Base-by-base conservation (phyloP, 2,888 invertebrate genomes). In the Drosophila basisetae region DNA sequence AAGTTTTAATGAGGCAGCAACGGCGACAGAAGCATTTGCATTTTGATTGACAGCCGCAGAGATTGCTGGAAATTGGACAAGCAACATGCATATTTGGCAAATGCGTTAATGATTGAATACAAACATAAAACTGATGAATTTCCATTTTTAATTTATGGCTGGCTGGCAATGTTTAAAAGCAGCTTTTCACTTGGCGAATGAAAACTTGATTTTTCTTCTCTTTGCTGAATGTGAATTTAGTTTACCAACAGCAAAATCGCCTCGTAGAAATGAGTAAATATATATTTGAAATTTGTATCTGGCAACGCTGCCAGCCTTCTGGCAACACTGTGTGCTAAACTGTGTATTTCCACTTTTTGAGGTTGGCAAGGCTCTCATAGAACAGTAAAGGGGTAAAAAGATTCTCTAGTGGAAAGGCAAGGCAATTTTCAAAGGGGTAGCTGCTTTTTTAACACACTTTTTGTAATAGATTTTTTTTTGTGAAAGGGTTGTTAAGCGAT, bases 41-140 rank as follows among this genome's bases (percentile, higher is more conserved):
- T 88, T 88, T 88, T 88, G 88, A 88, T 88, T 88, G 88, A 88
- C 88, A 89, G 88, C 84, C 43, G 41, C 65, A 82, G 87, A 76
- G 83, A 82, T 84, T 88, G 88, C 83, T 76, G 68, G 68, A 60
- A 76, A 75, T 76, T 82, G 84, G 70, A 74, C 84, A 85, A 68
- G 78, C 71, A 59, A 73, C 49, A 69, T 71, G 73, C 84, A 75
- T 86, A 81, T 84, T 84, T 84, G 84, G 86, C 76, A 81, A 86
- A 79, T 77, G 72, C 73, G 76, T 80, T 82, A 84, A 84, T 84
- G 80, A 80, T 53, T 68, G 52, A 63, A 30, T 55, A 37, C 43
- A 59, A 53, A 54, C 37, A 37, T 1, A 16, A 67, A 35, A 47
- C 9, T 18, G 55, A 22, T 41, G 33, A 58, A 43, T 33, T 43